Evolutionary conservation across 2,888 invertebrate species (phyloP), one percentile per base, ranked within the genome.

Genomic region (Diadromus collaris): DNA sequence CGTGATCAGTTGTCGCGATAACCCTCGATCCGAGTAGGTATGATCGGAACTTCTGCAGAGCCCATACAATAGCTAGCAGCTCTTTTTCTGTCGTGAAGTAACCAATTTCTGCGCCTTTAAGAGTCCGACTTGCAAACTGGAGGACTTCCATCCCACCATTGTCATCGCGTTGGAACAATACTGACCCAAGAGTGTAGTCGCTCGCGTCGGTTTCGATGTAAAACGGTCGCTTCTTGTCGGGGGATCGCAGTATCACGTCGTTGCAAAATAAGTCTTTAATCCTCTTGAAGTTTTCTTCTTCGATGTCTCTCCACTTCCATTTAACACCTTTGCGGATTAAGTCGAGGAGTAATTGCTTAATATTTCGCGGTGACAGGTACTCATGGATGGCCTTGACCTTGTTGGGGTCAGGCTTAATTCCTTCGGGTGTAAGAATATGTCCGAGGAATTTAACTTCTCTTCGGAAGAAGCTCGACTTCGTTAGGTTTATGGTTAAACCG

Each of bases 401-500:
- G 5, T 44, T 16, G 6, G 44, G 44, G 6, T 44, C 44, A 7
- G 51, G 78, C 69, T 0, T 24, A 1, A 84, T 77, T 5, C 84
- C 84, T 16, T 76, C 48, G 0, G 67, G 9, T n/a, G 70, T 71
- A 2, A 85, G 71, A 3, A 80, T 79, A 60, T 85, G 83, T 10
- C 85, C 84, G 7, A 85, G 44, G 34, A 85, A 83, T 38, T 82
- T 83, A 7, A 84, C 67, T 61, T 79, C 76, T 5, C 41, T 19
- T 58, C 67, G 63, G 2, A 80, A 21, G 61, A 85, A 84, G 13
- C 56, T 9, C 2, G 78, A 83, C 76, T 85, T 84, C 13, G 21
- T 2, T 3, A 54, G 13, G 10, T 27, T 54, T 27, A 54, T 7
- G 0, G 54, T 54, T 10, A 54, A 21, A 0, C 54, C 27, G 27